Conservation (phyloP, 2,888 invertebrate species). For the Archaeoteleia sp. region DNA sequence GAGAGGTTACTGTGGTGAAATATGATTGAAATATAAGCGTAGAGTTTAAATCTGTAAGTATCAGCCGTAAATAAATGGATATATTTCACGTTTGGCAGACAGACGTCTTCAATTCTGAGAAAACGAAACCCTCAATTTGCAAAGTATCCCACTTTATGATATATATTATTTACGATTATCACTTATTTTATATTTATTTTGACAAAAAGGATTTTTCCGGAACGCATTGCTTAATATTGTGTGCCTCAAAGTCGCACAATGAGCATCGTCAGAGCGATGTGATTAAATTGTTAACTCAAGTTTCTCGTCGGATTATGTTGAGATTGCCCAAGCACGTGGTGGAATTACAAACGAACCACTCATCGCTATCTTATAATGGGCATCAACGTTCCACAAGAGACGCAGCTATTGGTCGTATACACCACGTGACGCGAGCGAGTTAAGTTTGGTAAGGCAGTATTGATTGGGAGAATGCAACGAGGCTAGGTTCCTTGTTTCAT, state of each 20-base stretch:
- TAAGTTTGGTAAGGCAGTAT: constrained; percentile 53
- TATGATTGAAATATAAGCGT: no score
- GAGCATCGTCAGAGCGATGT: background rate
- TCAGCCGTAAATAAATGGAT: no score
- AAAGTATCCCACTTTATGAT: no score
- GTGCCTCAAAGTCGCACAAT: background rate
- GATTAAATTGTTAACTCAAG: constrained; percentile 5
- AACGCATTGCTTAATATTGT: background rate
- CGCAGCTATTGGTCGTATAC: constrained; percentile 47
- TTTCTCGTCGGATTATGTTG: constrained; percentile 31
- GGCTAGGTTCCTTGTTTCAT: constrained; percentile 50
- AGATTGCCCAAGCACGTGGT: constrained; percentile 31
- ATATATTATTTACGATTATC: no score
- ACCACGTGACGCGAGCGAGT: constrained; percentile 53
- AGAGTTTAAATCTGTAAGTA: no score
- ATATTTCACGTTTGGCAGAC: no score
- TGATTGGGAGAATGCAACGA: constrained; percentile 54
- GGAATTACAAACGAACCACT: constrained; percentile 41
- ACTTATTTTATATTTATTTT: no score
- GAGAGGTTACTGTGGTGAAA: no score
- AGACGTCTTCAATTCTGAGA: no score
- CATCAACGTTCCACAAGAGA: constrained; percentile 42
- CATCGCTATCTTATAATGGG: constrained; percentile 35
- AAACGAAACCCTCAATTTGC: no score
- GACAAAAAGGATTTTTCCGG: no score